Percentiles rank a stretch among this genome's conserved stretches.
Conservation (phyloP, 2,113 vertebrate species). For the Salvelinus sp. region DNA sequence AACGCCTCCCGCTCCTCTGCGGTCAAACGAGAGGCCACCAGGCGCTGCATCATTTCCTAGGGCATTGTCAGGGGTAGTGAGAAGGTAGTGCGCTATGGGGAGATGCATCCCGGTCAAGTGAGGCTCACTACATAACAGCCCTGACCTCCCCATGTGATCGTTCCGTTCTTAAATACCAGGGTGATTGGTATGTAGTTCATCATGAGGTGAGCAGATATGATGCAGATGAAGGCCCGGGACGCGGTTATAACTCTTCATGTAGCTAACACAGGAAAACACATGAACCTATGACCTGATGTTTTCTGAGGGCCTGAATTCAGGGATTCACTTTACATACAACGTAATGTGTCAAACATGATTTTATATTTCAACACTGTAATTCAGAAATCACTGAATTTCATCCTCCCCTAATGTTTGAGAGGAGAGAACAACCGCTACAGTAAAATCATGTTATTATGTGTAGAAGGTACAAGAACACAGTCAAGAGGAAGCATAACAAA, state of each 20-base stretch:
- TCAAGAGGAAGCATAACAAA: no score
- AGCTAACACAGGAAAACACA: background rate
- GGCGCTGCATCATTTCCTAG: background rate
- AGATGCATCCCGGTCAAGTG: no score
- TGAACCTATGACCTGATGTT: background rate
- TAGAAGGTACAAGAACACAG: no score
- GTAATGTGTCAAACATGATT: no score
- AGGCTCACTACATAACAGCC: background rate
- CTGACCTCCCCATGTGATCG: background rate
- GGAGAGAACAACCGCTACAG: no score
- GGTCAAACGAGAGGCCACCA: slow-evolving; percentile 31
- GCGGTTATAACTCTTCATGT: background rate
- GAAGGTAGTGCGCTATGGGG: slow-evolving; percentile 15
- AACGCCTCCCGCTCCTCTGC: slow-evolving; percentile 28
- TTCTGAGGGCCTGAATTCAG: background rate
- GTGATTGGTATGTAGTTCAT: background rate
- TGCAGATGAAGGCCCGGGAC: background rate
- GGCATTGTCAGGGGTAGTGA: slow-evolving; percentile 20
- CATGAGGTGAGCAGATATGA: no score
- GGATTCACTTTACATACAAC: no score
- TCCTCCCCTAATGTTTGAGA: no score
- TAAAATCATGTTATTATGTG: no score
- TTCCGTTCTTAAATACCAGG: background rate
- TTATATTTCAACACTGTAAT: no score
- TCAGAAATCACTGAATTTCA: no score